These are phyloP conservation scores for Drosophila ezoana DNA, from an alignment of 2,888 invertebrate species.

Conservation along the genomic window DNA sequence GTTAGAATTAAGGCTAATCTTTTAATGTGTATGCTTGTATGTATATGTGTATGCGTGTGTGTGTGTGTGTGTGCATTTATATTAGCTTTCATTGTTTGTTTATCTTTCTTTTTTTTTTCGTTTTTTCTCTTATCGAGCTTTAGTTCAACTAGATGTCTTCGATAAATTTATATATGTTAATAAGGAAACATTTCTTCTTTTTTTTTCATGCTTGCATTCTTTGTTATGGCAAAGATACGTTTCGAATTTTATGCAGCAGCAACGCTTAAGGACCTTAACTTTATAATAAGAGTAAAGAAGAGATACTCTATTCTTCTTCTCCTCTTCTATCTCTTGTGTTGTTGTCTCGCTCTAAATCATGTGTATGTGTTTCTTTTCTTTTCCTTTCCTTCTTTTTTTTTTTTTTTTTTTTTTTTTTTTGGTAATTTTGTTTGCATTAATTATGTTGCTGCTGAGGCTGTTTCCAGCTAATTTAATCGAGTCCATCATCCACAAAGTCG, in stretches of 20 bases:
- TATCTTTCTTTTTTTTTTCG: slow-evolving; percentile 3
- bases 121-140: slow-evolving; percentile 54
- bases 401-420: slow-evolving; percentile 5
- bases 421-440: slow-evolving; percentile 10
- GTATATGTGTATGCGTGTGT: slow-evolving; percentile 18
- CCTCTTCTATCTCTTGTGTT: background rate
- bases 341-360: slow-evolving; percentile 38
- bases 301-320: slow-evolving; percentile 3
- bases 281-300: background rate
- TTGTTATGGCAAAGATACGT: slow-evolving; percentile 14
- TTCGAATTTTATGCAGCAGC: slow-evolving; percentile 26
- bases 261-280: slow-evolving; percentile 11
- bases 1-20: slow-evolving; percentile 31
- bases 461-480: slow-evolving; percentile 86
- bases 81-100: slow-evolving; percentile 15
- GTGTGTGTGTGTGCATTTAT: slow-evolving; percentile 25
- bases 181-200: slow-evolving; percentile 51
- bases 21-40: slow-evolving; percentile 21
- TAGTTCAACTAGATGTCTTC: slow-evolving; percentile 64
- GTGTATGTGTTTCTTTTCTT: slow-evolving; percentile 10
- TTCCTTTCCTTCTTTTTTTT: no score
- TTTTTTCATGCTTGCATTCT: slow-evolving; percentile 6
- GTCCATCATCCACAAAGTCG: slow-evolving; percentile 88
- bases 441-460: slow-evolving; percentile 17
- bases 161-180: slow-evolving; percentile 41